Evolutionary conservation across 2,888 invertebrate species (phyloP), one percentile per base, ranked within the genome.

Genomic region (Ramazzottius varieornatus): DNA sequence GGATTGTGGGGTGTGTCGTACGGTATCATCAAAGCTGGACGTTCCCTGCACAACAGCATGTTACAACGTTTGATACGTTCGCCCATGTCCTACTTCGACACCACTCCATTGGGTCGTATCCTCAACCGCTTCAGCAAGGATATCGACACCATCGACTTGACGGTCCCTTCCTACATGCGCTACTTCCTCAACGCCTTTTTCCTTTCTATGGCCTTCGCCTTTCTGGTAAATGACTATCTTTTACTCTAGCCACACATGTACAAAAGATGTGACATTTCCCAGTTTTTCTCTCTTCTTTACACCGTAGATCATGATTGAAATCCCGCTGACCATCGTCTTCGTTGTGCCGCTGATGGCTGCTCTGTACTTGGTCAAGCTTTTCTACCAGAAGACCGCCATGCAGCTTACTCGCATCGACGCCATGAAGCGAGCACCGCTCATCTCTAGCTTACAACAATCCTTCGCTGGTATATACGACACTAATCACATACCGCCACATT

Each of bases 71-170:
- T 72, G 24, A 67, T 76, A 46, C 68, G 69, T 4, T 72, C 73
- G n/a, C 75, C 75, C n/a, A 72, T 73, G 72, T 70, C 68, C 65
- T 75, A 73, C 69, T 76, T 73, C 69, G 75, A 73, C 65, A 72
- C 69, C 33, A 75, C 71, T 16, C 72, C 76, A 1, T 70, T 72
- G 33, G 75, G 74, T 1, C 70, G 73, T 63, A 72, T 75, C 32
- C 69, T 75, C 64, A 75, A 74, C 67, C 68, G 74, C 54, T 74
- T 75, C 68, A 72, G 74, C n/a, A 71, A 72, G 63, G 75, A 73
- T 66, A 70, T 75, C 46, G 75, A 75, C 69, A 73, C 69, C 1
- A 65, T 74, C 4, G 75, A 75, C 68, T 73, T 66, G 16, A 67
- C 67, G 2, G 54, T 68, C 2, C 67, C 67, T 1, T 1, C 33